These are phyloP conservation scores for Polypterus senegalus DNA, from an alignment of 2,113 vertebrate species.

Conservation along the genomic window DNA sequence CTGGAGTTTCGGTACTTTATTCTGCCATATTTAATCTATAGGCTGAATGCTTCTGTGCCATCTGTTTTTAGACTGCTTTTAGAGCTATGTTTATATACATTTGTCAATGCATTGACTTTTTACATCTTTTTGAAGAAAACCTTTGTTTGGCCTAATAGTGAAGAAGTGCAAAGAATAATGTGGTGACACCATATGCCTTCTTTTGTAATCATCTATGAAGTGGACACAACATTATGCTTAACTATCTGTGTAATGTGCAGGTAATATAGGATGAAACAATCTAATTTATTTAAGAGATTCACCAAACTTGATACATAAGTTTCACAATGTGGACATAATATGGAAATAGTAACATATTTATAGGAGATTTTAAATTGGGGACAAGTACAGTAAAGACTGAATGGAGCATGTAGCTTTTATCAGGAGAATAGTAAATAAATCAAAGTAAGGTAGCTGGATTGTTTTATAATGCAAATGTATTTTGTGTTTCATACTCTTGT, in stretches of 20 bases:
- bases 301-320: too few relatives aligned
- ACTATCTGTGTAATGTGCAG: background rate
- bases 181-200: conserved; percentile 52
- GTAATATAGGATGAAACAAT: background rate
- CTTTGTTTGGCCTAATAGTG: conserved; percentile 73
- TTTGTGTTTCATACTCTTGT: too few relatives aligned
- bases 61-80: conserved; percentile 56
- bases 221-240: background rate
- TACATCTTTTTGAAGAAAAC: conserved; percentile 75
- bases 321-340: too few relatives aligned
- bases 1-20: conserved; percentile 95
- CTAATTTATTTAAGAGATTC: background rate
- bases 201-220: background rate
- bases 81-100: conserved; percentile 65
- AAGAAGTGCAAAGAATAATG: conserved; percentile 84
- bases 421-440: too few relatives aligned
- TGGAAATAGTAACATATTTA: too few relatives aligned
- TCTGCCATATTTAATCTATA: conserved; percentile 82
- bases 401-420: too few relatives aligned
- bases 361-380: too few relatives aligned
- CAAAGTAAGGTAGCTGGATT: too few relatives aligned
- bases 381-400: too few relatives aligned
- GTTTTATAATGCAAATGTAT: too few relatives aligned
- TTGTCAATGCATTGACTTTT: conserved; percentile 67
- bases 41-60: conserved; percentile 71